These are phyloP conservation scores for Piscicola geometra DNA, from an alignment of 2,888 invertebrate genomes.

Conservation along the genomic window DNA sequence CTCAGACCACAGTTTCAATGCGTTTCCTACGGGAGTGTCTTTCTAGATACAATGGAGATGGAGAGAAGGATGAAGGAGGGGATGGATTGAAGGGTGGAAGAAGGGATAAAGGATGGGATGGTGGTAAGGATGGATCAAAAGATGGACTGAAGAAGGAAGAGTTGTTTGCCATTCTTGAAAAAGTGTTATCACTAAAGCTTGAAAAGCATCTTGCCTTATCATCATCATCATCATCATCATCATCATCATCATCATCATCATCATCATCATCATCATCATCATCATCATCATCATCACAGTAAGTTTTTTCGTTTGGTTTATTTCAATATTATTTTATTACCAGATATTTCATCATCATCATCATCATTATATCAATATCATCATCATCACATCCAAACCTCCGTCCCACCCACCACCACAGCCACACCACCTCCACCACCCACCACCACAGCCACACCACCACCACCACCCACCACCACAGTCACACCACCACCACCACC, in stretches of 20 bases:
- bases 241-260: conserved; percentile 21
- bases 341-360: conserved; percentile 19
- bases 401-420: neutral
- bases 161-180: neutral
- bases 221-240: conserved; percentile 15
- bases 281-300: conserved; percentile 14
- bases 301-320: too few species aligned
- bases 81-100: too few species aligned
- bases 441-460: neutral
- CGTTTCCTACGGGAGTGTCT: too few species aligned
- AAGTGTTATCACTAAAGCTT: neutral
- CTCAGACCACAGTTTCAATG: too few species aligned
- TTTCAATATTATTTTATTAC: too few species aligned
- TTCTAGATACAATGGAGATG: too few species aligned
- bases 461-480: neutral
- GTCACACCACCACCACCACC: neutral
- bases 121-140: too few species aligned
- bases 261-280: conserved; percentile 23
- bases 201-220: too few species aligned
- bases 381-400: neutral
- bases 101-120: too few species aligned
- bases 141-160: too few species aligned
- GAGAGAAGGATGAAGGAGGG: too few species aligned
- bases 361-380: neutral
- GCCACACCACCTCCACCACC: neutral